A percentile compares a stretch with the other conserved stretches of the same genome.
Evolutionary conservation across 2,888 invertebrate genomes (phyloP).

Genomic region (Lottia gigantea): DNA sequence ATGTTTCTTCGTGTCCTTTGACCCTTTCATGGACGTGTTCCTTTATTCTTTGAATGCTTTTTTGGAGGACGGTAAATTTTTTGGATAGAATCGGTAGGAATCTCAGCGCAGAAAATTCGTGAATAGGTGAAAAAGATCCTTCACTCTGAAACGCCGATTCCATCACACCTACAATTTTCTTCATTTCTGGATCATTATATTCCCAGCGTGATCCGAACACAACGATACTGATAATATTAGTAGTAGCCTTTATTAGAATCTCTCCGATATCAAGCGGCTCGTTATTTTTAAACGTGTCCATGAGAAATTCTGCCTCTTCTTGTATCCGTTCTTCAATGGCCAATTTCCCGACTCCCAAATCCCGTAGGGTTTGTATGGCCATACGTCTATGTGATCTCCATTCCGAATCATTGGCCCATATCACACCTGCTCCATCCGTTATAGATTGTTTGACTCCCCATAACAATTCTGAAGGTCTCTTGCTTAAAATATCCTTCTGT

Average conservation of each 20-base stretch:
- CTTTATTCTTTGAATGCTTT: constrained; percentile 41
- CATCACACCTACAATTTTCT: constrained; percentile 41
- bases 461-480: background rate
- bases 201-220: constrained; percentile 54
- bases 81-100: constrained; percentile 35
- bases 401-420: constrained; percentile 41
- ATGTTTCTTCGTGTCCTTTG: constrained; percentile 44
- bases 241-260: constrained; percentile 41
- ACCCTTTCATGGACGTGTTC: constrained; percentile 39
- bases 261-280: constrained; percentile 37
- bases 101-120: constrained; percentile 47
- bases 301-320: constrained; percentile 40
- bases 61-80: constrained; percentile 35
- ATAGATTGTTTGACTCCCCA: background rate
- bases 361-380: constrained; percentile 43
- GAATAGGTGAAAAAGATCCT: constrained; percentile 44
- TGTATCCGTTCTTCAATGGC: constrained; percentile 44
- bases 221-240: constrained; percentile 53
- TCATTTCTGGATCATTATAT: constrained; percentile 41
- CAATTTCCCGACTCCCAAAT: constrained; percentile 50
- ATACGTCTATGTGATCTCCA: constrained; percentile 48
- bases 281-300: constrained; percentile 29
- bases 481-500: background rate
- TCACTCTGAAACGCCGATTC: constrained; percentile 42
- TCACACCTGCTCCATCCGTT: constrained; percentile 33